phyloP scores from a whole-genome alignment of 2,797 vertebrate genomes.

The Cyprinodon diabolis region DNA sequence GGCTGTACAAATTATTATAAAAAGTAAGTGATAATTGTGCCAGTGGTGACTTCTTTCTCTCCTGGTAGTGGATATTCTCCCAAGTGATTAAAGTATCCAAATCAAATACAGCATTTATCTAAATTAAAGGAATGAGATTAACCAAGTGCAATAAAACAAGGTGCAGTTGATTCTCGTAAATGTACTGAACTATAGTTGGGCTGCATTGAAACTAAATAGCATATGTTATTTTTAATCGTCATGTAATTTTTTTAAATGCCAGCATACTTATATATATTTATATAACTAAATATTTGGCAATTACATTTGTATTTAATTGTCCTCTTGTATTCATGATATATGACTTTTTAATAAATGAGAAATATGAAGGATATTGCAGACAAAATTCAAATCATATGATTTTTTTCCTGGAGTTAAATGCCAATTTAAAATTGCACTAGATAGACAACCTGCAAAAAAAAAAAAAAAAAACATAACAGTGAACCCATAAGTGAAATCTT shows the following conservation, averaged over 20 bases:
- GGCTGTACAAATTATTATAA: too few species aligned
- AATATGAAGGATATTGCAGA: neutral
- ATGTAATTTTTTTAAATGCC: too few species aligned
- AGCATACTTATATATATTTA: too few species aligned
- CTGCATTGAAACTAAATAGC: too few species aligned
- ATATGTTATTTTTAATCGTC: too few species aligned
- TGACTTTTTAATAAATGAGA: neutral
- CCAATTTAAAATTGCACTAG: slow-evolving; percentile 2
- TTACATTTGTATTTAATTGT: neutral
- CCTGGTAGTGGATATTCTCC: too few species aligned
- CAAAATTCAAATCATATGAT: neutral
- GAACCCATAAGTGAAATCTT: slow-evolving; percentile 10
- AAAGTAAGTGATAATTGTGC: too few species aligned
- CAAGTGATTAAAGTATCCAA: neutral
- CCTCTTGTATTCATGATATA: neutral
- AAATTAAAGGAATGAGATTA: neutral
- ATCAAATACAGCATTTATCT: too few species aligned
- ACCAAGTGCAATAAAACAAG: too few species aligned
- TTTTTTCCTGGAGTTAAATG: neutral
- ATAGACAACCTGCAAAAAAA: neutral
- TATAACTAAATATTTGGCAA: neutral
- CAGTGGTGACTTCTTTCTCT: too few species aligned
- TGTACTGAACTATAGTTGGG: too few species aligned
- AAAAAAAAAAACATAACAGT: neutral
- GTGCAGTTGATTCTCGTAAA: too few species aligned